phyloP scores from a whole-genome alignment of 92 coral and sea anemone genomes.

The Zoanthus sansibaricus region DNA sequence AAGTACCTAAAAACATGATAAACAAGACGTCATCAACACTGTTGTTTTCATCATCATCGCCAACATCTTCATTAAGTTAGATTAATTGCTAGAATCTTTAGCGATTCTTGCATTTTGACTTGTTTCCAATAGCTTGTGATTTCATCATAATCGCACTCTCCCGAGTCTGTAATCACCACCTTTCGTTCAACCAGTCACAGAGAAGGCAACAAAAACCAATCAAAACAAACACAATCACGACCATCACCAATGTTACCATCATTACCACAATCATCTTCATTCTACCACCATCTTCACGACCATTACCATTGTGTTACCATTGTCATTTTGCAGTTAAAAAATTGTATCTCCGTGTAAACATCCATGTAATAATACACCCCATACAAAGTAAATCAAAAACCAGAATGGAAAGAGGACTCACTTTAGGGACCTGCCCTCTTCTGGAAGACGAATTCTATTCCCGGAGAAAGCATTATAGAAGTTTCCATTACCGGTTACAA shows the following conservation, averaged over 20 bases:
- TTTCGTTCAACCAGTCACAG: too few relatives aligned
- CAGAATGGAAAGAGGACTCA: conserved; percentile 40
- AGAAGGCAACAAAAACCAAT: too few relatives aligned
- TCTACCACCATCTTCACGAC: neutral
- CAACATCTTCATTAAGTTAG: too few relatives aligned
- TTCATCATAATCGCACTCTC: too few relatives aligned
- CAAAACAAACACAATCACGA: neutral
- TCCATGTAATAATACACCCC: too few relatives aligned
- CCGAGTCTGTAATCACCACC: too few relatives aligned
- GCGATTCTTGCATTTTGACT: too few relatives aligned
- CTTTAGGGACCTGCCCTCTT: conserved; percentile 66
- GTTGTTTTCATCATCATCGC: too few relatives aligned
- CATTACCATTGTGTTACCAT: neutral
- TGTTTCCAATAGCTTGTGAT: too few relatives aligned
- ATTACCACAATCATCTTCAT: neutral
- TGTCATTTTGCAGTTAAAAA: too few relatives aligned
- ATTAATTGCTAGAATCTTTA: neutral
- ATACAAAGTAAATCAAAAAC: neutral
- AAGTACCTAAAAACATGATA: conserved; percentile 60
- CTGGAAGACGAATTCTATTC: conserved; percentile 52
- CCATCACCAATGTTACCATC: neutral
- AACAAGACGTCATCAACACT: neutral
- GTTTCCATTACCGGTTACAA: conserved; percentile 84
- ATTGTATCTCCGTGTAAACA: too few relatives aligned
- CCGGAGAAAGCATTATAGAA: conserved; percentile 46